Evolutionary conservation across 2,888 invertebrate genomes (phyloP), one percentile per base, ranked within the genome.

Genomic region (Drosophila quinaria): DNA sequence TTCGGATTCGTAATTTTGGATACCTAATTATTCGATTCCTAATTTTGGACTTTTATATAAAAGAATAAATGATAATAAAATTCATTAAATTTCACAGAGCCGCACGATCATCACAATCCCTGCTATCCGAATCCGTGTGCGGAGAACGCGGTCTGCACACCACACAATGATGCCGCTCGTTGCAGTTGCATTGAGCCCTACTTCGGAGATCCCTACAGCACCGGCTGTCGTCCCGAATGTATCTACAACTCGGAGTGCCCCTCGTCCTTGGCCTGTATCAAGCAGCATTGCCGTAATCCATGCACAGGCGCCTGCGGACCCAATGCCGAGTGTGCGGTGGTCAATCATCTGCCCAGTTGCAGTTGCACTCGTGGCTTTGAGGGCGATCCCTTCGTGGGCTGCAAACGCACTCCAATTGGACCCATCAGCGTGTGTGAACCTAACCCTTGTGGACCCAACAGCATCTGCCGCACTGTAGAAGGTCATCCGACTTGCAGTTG

Each of bases 121-220:
- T 97, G 97, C 90, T 95, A 94, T 93, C 96, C 96, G 44, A 95
- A 96, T 46, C 97, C 97, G 0, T 98, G 98, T 91, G 97, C 97
- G 17, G 96, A 96, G 89, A 97, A 97, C 89, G 95, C 97, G 0
- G 94, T 96, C 65, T 98, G 97, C 90, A 94, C 95, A 0, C 95
- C 95, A 31, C 93, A 94, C 3, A 95, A 96, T 81, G 95, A 95
- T 17, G 93, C 94, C 31, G 95, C 96, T 0, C 95, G 95, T 79
- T 98, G 98, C 91, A 94, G 94, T n/a, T 98, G 97, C 89, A 96
- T 97, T 89, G 96, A 97, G 65, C 97, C 97, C 4, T 97, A 97
- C 88, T 95, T 96, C 72, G 97, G 97, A 9, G 97, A 98, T 93
- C 97, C 97, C 4, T 97, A 97, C 90, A 94, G 95, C 15, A 96